These are phyloP conservation scores for Madoqua kirkii DNA, from an alignment of 2,113 vertebrate species.

Conservation along the genomic window DNA sequence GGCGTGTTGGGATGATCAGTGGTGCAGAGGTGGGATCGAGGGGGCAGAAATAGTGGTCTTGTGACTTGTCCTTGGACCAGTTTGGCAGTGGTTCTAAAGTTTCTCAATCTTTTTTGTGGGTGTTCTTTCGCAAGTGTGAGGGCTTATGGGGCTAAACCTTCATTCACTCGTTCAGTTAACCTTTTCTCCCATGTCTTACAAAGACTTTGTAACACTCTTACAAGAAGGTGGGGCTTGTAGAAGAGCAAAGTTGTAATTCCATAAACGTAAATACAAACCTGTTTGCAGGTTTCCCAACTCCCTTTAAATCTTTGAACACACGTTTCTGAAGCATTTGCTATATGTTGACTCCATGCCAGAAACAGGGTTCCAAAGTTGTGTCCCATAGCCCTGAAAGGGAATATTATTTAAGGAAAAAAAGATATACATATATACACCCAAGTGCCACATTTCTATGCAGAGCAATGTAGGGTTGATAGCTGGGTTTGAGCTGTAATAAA, in stretches of 20 bases:
- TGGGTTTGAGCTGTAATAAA: background rate
- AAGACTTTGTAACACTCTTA: background rate
- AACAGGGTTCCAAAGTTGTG: background rate
- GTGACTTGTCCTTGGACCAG: background rate
- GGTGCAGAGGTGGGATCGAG: background rate
- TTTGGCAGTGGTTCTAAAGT: background rate
- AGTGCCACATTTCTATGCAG: background rate
- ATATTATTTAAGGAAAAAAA: background rate
- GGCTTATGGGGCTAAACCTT: background rate
- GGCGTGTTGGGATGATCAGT: background rate
- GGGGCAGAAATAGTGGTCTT: background rate
- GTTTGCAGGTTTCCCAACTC: background rate
- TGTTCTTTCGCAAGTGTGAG: background rate
- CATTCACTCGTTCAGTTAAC: background rate
- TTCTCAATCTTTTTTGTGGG: background rate
- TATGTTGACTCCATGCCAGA: background rate
- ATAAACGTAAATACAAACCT: background rate
- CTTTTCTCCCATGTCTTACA: background rate
- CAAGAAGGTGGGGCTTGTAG: background rate
- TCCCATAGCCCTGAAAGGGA: background rate
- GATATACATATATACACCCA: background rate
- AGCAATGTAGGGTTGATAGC: background rate
- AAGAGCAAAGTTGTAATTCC: background rate
- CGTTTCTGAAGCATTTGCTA: background rate
- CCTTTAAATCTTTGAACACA: background rate